Evolutionary conservation across 2,113 vertebrate genomes (phyloP).

Genomic region (Oxyruncus cristatus): DNA sequence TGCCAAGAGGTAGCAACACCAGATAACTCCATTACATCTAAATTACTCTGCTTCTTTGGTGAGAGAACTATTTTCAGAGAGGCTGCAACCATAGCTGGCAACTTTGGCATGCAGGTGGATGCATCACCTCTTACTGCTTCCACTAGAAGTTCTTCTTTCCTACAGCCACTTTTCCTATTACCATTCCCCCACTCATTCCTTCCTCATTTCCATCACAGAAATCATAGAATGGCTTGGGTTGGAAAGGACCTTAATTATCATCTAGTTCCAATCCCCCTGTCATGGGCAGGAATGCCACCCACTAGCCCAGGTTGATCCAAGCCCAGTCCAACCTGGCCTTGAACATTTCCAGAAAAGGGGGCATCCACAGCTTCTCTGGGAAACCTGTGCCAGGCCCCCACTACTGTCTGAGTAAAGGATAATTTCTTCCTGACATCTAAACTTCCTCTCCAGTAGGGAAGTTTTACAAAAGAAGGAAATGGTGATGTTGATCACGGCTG

Average conservation of each 20-base stretch:
- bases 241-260: not conserved
- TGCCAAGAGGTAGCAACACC: not conserved
- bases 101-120: not conserved
- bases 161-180: too few relatives aligned
- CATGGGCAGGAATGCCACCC: not conserved
- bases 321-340: accelerated
- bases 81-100: not conserved
- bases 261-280: not conserved
- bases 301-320: accelerated
- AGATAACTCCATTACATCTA: not conserved
- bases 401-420: not conserved
- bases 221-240: accelerated
- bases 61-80: not conserved
- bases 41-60: not conserved
- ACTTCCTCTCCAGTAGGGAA: not conserved
- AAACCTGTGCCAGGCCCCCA: accelerated
- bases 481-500: not conserved
- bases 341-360: not conserved
- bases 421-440: not conserved
- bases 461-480: not conserved
- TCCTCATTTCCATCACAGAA: not conserved
- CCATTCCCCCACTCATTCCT: not conserved
- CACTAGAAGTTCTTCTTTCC: not conserved
- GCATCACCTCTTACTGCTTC: not conserved
- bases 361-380: not conserved